Evolutionary conservation across 2,113 vertebrate species (phyloP), one percentile per base, ranked within the genome.

Genomic region (Psammodynastes pulverulentus): DNA sequence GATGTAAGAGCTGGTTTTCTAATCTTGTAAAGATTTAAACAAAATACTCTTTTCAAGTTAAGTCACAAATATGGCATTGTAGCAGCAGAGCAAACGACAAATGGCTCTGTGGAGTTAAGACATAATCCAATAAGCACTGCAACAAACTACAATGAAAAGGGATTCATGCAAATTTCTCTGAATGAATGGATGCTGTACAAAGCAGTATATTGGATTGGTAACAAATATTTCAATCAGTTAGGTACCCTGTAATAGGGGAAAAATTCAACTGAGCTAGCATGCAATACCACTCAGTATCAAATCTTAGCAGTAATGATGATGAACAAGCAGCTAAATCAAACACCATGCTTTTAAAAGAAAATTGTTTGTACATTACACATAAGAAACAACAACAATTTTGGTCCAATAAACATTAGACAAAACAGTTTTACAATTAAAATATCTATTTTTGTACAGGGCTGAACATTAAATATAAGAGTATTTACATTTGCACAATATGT

Each of bases 401-500:
- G 99, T 99, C 99, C 99, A 99, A 98, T 98, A 98, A 98, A 99
- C 98, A 97, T 98, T 95, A 98, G 98, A 99, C 98, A 96, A 98
- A 98, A 97, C 98, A 95, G 97, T 97, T 99, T 98, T 98, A 99
- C 98, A 99, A 98, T 98, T 98, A 99, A 98, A 99, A 98, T 98
- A 98, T 98, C 98, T 98, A 98, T 98, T 97, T 94, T 98, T 99
- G 97, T 98, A 99, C 98, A 99, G 94, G 97, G 98, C 97, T 98
- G 98, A 98, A 98, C 97, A 98, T 98, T 99, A 99, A 99, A 99
- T 99, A 99, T 98, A 99, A 98, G 97, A 95, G 95, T 99, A 99
- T 99, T 98, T 99, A 99, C 99, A 99, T 98, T 98, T 99, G 97
- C 98, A 99, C 98, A 99, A 96, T 98, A 99, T 98, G 98, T 99